Conservation (phyloP, 2,888 invertebrate species). For the Drosophila lacicola region DNA sequence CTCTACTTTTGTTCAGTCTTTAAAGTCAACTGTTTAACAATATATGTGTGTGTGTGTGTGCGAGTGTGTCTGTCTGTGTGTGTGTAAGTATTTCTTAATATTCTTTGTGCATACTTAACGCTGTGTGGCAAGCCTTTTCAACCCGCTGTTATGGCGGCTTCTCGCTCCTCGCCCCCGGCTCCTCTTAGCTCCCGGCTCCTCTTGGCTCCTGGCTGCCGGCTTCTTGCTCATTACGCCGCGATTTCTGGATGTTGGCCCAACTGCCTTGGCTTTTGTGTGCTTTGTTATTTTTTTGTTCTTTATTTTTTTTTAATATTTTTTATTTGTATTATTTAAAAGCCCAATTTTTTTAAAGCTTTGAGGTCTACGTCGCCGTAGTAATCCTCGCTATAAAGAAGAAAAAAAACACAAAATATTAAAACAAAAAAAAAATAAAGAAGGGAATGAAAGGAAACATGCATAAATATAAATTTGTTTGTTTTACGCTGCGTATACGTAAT, state of each 20-base stretch:
- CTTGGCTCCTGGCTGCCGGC: slow-evolving; percentile 24
- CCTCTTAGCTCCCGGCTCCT: slow-evolving; percentile 21
- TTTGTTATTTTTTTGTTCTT: slow-evolving; percentile 22
- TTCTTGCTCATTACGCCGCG: slow-evolving; percentile 20
- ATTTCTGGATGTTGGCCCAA: slow-evolving; percentile 24
- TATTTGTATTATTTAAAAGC: slow-evolving; percentile 83
- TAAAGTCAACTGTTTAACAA: slow-evolving; percentile 70
- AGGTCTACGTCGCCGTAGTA: slow-evolving; percentile 96
- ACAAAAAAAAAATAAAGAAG: slow-evolving; percentile 26
- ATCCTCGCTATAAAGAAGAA: slow-evolving; percentile 89
- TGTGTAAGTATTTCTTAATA: slow-evolving; percentile 47
- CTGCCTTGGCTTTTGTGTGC: slow-evolving; percentile 46
- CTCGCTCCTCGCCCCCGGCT: slow-evolving; percentile 30
- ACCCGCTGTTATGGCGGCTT: slow-evolving; percentile 61
- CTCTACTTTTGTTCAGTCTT: slow-evolving; percentile 70
- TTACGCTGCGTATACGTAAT: slow-evolving; percentile 34
- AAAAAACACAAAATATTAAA: slow-evolving; percentile 55
- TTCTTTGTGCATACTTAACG: slow-evolving; percentile 62
- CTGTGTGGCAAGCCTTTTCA: slow-evolving; percentile 72
- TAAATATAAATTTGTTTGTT: slow-evolving; percentile 46
- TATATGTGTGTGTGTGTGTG: slow-evolving; percentile 24
- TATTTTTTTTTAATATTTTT: background rate
- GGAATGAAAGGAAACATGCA: slow-evolving; percentile 2
- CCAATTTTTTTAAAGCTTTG: slow-evolving; percentile 93
- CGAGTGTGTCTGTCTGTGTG: background rate